A percentile compares a stretch with the other conserved stretches of the same genome.
phyloP scores from a whole-genome alignment of 37 sponge, comb jelly and placozoan genomes.

The Cladorhizidae sp. region DNA sequence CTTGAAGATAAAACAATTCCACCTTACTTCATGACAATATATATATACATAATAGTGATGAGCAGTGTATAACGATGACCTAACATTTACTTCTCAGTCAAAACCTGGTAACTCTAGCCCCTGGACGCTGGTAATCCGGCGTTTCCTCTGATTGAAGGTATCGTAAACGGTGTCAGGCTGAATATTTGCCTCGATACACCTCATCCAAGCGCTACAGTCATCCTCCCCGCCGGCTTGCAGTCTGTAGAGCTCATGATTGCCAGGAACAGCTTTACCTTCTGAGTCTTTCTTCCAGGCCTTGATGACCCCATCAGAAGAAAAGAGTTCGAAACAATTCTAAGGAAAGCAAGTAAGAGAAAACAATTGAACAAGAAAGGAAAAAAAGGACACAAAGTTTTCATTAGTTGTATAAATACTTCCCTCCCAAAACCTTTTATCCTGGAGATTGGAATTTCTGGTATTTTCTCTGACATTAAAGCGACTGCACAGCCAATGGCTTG shows the following conservation, averaged over 20 bases:
- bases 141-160: slow-evolving; percentile 46
- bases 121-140: slow-evolving; percentile 50
- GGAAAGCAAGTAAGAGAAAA: not conserved
- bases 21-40: not conserved
- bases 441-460: no score
- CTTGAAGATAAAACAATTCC: no score
- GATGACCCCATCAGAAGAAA: slow-evolving; percentile 80
- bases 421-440: no score
- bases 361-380: no score
- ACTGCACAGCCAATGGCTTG: no score
- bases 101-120: slow-evolving; percentile 62
- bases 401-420: no score
- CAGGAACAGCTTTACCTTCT: slow-evolving; percentile 88
- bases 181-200: slow-evolving; percentile 38
- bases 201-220: slow-evolving; percentile 54
- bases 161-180: slow-evolving; percentile 46
- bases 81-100: slow-evolving; percentile 15
- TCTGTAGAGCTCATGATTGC: slow-evolving; percentile 62
- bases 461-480: no score
- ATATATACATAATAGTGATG: not conserved
- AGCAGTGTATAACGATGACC: not conserved
- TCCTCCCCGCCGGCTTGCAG: slow-evolving; percentile 42
- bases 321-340: slow-evolving; percentile 90
- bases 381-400: no score
- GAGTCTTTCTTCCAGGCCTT: slow-evolving; percentile 99